Evolutionary conservation across 2,888 invertebrate genomes (phyloP).

Genomic region (Lepidochitona cinerea): DNA sequence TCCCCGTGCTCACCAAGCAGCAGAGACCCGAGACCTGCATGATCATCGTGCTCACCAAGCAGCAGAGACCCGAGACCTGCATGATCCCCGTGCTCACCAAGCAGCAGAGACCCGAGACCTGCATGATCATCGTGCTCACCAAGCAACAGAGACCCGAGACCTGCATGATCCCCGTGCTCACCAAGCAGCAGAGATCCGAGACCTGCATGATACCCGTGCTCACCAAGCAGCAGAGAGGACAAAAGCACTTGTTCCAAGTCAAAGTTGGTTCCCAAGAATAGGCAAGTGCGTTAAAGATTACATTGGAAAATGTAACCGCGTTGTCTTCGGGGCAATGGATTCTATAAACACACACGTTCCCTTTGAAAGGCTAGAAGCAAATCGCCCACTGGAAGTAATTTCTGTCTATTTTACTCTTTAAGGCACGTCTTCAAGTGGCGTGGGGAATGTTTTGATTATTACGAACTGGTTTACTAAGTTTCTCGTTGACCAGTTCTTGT

Average conservation of each 20-base stretch:
- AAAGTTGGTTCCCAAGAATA: neutral
- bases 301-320: neutral
- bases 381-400: slow-evolving; percentile 4
- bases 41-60: too few relatives aligned
- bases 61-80: too few relatives aligned
- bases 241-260: neutral
- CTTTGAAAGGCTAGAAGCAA: neutral
- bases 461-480: slow-evolving; percentile 1
- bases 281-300: neutral
- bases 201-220: neutral
- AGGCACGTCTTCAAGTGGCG: neutral
- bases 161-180: neutral
- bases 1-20: too few relatives aligned
- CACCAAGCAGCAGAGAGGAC: neutral
- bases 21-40: too few relatives aligned
- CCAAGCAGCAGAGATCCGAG: too few relatives aligned
- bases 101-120: too few relatives aligned
- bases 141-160: too few relatives aligned
- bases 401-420: slow-evolving; percentile 3
- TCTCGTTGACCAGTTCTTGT: slow-evolving; percentile 13
- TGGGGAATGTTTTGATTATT: neutral
- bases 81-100: too few relatives aligned
- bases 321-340: neutral
- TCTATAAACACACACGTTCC: neutral
- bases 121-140: too few relatives aligned